A percentile compares a stretch with the other conserved stretches of the same genome.
Evolutionary conservation across 2,888 invertebrate genomes (phyloP).

Genomic region (Brachylomia viminalis): DNA sequence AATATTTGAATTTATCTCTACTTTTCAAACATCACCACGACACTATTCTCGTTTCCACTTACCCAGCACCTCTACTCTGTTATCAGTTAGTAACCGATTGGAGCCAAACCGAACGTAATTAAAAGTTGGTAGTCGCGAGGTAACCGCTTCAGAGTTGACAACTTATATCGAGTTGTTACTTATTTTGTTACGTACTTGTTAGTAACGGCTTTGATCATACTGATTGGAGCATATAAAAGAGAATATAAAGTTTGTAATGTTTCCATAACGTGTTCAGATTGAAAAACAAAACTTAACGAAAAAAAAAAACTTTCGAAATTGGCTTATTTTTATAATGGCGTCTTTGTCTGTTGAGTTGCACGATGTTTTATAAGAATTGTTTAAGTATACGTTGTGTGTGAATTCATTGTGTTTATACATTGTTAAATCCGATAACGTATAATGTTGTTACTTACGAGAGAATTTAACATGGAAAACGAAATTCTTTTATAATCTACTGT

Average conservation of each 20-base stretch:
- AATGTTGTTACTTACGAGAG: too few species aligned
- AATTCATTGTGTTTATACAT: too few species aligned
- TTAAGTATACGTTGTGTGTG: too few species aligned
- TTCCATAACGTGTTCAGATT: background rate
- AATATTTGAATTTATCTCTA: too few species aligned
- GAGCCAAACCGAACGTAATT: constrained; percentile 51
- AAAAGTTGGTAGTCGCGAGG: constrained; percentile 45
- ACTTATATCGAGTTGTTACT: constrained; percentile 18
- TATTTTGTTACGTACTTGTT: constrained; percentile 18
- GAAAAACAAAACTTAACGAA: background rate
- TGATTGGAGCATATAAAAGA: constrained; percentile 17
- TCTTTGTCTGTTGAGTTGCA: background rate
- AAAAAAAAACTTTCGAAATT: constrained; percentile 14
- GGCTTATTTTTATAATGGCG: constrained; percentile 2
- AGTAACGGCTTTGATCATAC: constrained; percentile 21
- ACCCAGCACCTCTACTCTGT: constrained; percentile 17
- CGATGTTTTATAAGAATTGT: background rate
- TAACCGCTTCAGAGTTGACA: constrained; percentile 8
- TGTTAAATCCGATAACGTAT: too few species aligned
- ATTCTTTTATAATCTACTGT: background rate
- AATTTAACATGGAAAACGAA: background rate
- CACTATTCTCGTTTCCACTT: background rate
- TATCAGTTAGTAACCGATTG: constrained; percentile 56
- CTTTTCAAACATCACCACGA: background rate
- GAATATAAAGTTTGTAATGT: constrained; percentile 6